Conservation (phyloP, 2,797 vertebrate genomes). For the Anableps anableps region DNA sequence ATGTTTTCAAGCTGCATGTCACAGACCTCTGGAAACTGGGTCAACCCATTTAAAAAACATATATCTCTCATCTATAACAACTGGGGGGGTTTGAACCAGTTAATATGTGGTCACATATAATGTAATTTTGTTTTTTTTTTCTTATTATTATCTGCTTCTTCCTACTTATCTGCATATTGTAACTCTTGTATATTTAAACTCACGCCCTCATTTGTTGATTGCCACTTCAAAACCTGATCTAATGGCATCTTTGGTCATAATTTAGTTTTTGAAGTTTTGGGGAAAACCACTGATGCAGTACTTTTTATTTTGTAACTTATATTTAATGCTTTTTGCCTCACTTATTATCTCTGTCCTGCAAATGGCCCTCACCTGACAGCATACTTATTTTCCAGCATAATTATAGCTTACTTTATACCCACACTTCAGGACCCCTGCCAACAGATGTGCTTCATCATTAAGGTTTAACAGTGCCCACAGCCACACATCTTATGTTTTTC, state of each 20-base stretch:
- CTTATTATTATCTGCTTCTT: not conserved
- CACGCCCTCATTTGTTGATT: not conserved
- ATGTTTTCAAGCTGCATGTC: no score
- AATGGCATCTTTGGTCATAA: not conserved
- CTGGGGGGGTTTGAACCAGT: not conserved
- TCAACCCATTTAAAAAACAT: no score
- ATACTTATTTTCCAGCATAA: slow-evolving; percentile 8
- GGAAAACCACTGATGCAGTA: not conserved
- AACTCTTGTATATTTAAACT: not conserved
- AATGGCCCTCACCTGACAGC: not conserved
- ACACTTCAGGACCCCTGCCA: slow-evolving; percentile 1
- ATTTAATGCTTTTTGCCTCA: not conserved
- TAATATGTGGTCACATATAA: not conserved
- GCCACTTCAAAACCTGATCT: not conserved
- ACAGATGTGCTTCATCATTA: slow-evolving; percentile 1
- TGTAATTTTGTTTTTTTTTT: not conserved
- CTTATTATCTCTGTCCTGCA: not conserved
- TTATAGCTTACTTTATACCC: not conserved
- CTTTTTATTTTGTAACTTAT: not conserved
- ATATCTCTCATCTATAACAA: no score
- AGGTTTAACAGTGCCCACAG: not conserved
- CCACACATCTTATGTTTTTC: not conserved
- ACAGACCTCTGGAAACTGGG: no score
- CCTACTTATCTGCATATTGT: not conserved
- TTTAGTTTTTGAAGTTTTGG: not conserved